Evolutionary conservation across 2,888 invertebrate genomes (phyloP).

Genomic region (Drosophila acutilabella): DNA sequence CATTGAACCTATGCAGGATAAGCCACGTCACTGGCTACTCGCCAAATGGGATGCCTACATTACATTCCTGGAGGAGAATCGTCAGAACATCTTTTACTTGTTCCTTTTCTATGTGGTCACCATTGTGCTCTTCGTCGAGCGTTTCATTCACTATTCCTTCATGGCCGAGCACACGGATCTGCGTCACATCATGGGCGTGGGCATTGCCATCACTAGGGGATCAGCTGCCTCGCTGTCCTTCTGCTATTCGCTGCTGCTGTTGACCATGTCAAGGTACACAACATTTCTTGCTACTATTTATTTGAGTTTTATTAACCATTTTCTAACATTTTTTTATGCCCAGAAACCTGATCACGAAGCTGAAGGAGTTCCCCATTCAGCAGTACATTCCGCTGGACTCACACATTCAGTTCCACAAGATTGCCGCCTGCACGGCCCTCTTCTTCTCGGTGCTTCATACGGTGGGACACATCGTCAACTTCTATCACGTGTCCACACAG

Average conservation of each 20-base stretch:
- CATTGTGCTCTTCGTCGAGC: slow-evolving; percentile 95
- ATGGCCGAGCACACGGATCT: slow-evolving; percentile 98
- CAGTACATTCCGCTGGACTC: slow-evolving; percentile 97
- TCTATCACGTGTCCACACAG: slow-evolving; percentile 98
- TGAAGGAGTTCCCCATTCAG: slow-evolving; percentile 96
- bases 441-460: slow-evolving; percentile 97
- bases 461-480: slow-evolving; percentile 97
- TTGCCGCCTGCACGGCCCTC: slow-evolving; percentile 96
- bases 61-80: slow-evolving; percentile 97
- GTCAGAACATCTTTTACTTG: slow-evolving; percentile 97
- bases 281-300: too few relatives aligned
- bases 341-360: slow-evolving; percentile 94
- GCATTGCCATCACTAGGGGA: slow-evolving; percentile 97
- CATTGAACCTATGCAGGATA: slow-evolving; percentile 92
- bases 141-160: slow-evolving; percentile 98
- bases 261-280: slow-evolving; percentile 92
- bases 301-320: too few relatives aligned
- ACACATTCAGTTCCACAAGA: slow-evolving; percentile 98
- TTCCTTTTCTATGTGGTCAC: slow-evolving; percentile 98
- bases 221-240: slow-evolving; percentile 97
- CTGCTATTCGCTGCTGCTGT: slow-evolving; percentile 94
- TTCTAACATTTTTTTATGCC: too few relatives aligned
- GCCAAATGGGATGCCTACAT: slow-evolving; percentile 94
- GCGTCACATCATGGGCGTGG: slow-evolving; percentile 98
- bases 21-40: slow-evolving; percentile 89